phyloP scores from a whole-genome alignment of 2,113 vertebrate species.

The Casuarius casuarius region DNA sequence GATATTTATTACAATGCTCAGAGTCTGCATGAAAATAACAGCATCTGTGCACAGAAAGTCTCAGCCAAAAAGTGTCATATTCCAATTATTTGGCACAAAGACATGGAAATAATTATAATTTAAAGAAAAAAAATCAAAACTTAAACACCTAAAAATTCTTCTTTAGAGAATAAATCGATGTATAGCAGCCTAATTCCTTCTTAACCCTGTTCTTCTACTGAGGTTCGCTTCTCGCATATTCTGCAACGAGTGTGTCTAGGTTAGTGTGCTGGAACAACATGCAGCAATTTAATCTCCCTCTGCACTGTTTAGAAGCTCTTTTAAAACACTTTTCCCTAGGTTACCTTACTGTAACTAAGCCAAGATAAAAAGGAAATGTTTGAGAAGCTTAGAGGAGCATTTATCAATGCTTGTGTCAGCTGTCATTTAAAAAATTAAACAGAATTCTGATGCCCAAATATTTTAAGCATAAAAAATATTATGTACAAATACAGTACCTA shows the following conservation, averaged over 20 bases:
- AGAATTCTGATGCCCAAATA: background rate
- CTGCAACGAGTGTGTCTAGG: accelerated
- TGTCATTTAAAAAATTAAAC: background rate
- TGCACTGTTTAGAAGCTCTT: background rate
- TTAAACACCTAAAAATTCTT: background rate
- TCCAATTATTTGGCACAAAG: background rate
- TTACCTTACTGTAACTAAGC: background rate
- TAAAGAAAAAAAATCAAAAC: background rate
- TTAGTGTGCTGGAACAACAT: background rate
- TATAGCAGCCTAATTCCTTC: background rate
- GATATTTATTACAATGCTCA: background rate
- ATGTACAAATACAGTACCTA: accelerated
- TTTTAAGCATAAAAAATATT: accelerated
- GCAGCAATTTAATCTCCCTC: background rate
- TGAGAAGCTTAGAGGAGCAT: background rate
- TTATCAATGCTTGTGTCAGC: background rate
- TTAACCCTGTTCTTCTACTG: background rate
- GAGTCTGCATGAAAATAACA: background rate
- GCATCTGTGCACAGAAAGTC: background rate
- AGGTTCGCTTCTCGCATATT: background rate
- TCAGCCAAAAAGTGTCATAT: background rate
- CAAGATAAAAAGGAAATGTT: background rate
- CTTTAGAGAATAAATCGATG: background rate
- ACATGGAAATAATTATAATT: background rate
- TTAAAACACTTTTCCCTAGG: background rate